These are phyloP conservation scores for Gasterosteus aculeatus DNA, from an alignment of 2,113 vertebrate species.

Conservation along the genomic window DNA sequence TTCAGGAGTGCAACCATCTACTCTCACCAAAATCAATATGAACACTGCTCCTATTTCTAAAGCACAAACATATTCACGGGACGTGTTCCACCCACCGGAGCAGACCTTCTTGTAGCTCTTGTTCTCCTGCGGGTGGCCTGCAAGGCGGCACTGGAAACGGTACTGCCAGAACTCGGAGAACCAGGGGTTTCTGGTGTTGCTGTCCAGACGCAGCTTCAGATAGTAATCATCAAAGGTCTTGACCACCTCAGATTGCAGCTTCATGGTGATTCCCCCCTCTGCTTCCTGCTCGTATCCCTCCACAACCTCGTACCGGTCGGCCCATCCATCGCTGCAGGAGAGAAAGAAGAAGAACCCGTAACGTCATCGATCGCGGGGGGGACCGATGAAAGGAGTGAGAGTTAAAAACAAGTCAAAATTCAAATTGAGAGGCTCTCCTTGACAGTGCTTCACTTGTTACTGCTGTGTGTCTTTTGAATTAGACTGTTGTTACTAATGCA, in stretches of 20 bases:
- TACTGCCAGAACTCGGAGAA: conserved; percentile 99
- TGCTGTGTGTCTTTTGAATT: conserved; percentile 9
- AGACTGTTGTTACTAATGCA: background rate
- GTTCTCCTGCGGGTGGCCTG: conserved; percentile 90
- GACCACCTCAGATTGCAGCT: conserved; percentile 93
- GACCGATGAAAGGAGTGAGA: background rate
- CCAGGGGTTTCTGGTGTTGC: conserved; percentile 96
- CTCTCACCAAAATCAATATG: background rate
- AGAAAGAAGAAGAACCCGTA: background rate
- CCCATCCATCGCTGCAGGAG: conserved; percentile 92
- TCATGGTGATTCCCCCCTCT: conserved; percentile 97
- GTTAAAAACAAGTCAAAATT: background rate
- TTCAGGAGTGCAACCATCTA: conserved; percentile 20
- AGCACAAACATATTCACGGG: background rate
- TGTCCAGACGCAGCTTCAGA: conserved; percentile 91
- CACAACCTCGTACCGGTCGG: conserved; percentile 97
- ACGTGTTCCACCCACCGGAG: conserved; percentile 84
- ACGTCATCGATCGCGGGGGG: background rate
- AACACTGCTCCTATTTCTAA: background rate
- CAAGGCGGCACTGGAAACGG: conserved; percentile 95
- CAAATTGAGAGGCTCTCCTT: background rate
- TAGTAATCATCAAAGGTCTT: conserved; percentile 94
- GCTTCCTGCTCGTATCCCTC: conserved; percentile 96
- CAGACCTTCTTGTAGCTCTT: conserved; percentile 93
- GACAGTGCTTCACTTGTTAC: background rate